Conservation (phyloP, 2,113 vertebrate species). For the Pelecanoides urinatrix region DNA sequence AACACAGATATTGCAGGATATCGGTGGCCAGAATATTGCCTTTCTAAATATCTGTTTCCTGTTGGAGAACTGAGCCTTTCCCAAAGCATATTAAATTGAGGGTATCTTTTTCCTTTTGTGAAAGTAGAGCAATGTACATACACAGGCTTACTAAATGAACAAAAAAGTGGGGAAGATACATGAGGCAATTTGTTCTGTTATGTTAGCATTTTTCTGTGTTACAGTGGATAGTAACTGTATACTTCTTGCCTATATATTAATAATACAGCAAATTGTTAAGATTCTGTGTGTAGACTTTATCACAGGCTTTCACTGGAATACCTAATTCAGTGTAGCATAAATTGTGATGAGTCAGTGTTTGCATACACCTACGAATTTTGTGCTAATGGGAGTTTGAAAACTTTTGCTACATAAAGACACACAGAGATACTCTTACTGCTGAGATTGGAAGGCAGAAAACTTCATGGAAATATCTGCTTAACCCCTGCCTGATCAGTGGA, state of each 20-base stretch:
- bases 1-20: not conserved
- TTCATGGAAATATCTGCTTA: not conserved
- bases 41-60: not conserved
- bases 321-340: not conserved
- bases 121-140: not conserved
- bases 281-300: not conserved
- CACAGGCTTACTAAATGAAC: not conserved
- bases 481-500: not conserved
- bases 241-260: not conserved
- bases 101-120: not conserved
- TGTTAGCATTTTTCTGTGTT: not conserved
- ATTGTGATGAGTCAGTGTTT: not conserved
- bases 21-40: not conserved
- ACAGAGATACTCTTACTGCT: not conserved
- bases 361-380: not conserved
- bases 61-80: not conserved
- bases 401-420: not conserved
- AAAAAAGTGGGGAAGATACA: not conserved
- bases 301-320: not conserved
- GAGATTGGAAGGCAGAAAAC: not conserved
- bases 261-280: not conserved
- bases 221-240: not conserved
- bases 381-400: not conserved
- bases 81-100: not conserved
- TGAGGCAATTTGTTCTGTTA: not conserved